Evolutionary conservation across 2,113 vertebrate species (phyloP).

Genomic region (Forbesichthys agassizii): DNA sequence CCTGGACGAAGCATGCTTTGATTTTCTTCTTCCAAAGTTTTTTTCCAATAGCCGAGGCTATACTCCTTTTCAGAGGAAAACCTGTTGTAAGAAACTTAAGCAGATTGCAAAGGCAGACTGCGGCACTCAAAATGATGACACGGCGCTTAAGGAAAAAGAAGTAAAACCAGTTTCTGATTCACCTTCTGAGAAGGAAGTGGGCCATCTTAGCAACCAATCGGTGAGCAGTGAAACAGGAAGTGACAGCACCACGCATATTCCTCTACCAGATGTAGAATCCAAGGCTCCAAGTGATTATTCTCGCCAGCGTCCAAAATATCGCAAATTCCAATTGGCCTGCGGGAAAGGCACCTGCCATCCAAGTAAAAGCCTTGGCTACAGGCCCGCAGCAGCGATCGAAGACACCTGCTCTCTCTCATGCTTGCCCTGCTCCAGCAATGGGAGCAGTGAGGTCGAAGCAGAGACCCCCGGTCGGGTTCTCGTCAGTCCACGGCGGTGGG

Average conservation of each 20-base stretch:
- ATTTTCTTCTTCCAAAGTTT: slow-evolving; percentile 91
- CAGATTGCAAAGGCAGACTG: slow-evolving; percentile 24
- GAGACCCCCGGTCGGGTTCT: slow-evolving; percentile 2
- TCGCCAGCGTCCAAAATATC: slow-evolving; percentile 86
- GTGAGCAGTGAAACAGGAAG: slow-evolving; percentile 67
- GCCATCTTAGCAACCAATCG: slow-evolving; percentile 21
- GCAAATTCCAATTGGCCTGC: slow-evolving; percentile 90
- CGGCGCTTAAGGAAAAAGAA: slow-evolving; percentile 43
- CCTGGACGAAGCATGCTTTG: slow-evolving; percentile 91
- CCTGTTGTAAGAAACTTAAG: slow-evolving; percentile 79
- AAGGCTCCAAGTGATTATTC: slow-evolving; percentile 57
- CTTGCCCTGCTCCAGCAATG: no score
- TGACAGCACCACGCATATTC: slow-evolving; percentile 29
- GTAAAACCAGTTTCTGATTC: slow-evolving; percentile 61
- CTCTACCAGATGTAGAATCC: slow-evolving; percentile 4
- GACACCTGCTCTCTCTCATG: slow-evolving; percentile 16
- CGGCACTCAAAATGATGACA: slow-evolving; percentile 10
- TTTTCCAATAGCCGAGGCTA: slow-evolving; percentile 72
- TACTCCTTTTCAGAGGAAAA: slow-evolving; percentile 69
- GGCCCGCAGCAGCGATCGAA: slow-evolving; percentile 27
- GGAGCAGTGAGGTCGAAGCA: slow-evolving; percentile 12
- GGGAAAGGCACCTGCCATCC: slow-evolving; percentile 70
- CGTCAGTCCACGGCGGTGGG: not conserved
- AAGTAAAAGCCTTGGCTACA: slow-evolving; percentile 59
- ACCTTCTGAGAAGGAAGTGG: slow-evolving; percentile 64